Evolutionary conservation across 2,113 vertebrate genomes (phyloP).

Genomic region (Sceloporus undulatus): DNA sequence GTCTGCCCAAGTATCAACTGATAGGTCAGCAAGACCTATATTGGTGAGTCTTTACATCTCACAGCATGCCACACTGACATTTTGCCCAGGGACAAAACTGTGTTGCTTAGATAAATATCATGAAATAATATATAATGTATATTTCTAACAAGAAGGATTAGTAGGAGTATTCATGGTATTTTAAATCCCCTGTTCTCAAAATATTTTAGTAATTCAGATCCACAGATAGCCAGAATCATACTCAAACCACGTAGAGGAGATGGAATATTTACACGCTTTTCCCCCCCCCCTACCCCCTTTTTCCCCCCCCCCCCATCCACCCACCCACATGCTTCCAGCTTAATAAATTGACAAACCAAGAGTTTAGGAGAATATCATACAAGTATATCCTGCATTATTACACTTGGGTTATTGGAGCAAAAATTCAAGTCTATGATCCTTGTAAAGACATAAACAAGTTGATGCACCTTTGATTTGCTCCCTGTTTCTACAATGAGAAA

Average conservation of each 20-base stretch:
- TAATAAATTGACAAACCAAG: neutral
- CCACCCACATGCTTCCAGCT: neutral
- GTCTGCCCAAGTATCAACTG: too few relatives aligned
- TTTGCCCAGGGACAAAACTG: too few relatives aligned
- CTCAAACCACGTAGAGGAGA: neutral
- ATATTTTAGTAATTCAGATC: too few relatives aligned
- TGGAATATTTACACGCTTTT: neutral
- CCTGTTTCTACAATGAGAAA: constrained; percentile 21
- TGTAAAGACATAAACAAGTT: constrained; percentile 2
- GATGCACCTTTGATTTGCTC: constrained; percentile 27
- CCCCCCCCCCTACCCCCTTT: too few relatives aligned
- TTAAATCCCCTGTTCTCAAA: too few relatives aligned
- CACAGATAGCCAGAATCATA: neutral
- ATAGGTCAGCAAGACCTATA: too few relatives aligned
- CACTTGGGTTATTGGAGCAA: neutral
- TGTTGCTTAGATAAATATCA: too few relatives aligned
- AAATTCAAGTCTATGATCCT: neutral
- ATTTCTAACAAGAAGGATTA: too few relatives aligned
- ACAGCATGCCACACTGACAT: too few relatives aligned
- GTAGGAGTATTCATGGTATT: too few relatives aligned
- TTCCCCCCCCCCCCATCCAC: neutral
- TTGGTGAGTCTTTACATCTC: too few relatives aligned
- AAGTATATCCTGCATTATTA: neutral
- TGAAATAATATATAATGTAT: too few relatives aligned
- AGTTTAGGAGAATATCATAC: neutral